Evolutionary conservation across 2,888 invertebrate species (phyloP), one percentile per base, ranked within the genome.

Genomic region (Melangyna quadrimaculata): DNA sequence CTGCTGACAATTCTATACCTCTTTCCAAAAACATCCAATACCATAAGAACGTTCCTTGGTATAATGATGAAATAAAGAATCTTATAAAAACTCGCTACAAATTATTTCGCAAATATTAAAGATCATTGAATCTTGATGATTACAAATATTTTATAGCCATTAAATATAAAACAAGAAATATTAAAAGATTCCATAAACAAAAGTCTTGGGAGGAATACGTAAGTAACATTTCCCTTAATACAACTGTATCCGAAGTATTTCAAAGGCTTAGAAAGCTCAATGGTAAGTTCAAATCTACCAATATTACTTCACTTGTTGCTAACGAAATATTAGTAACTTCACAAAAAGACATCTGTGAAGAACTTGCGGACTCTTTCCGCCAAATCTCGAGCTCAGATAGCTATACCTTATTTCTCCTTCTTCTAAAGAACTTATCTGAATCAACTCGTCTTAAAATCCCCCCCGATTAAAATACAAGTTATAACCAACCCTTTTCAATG

Each of bases 401-500:
- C 14, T 55, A 57, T 57, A 19, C 57, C 10, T 4, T 17, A 32
- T 35, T 17, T 32, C 24, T 57, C 19, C 57, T 32, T 32, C 6
- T 17, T 57, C 19, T 35, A 10, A 57, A 57, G 35, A 57, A 57
- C 8, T 4, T 57, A 19, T 32, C 57, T 19, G 57, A 57, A 57
- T 57, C 9, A 3, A 57, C 32, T 35, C 4, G 12, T 19, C 35
- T 59, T 37, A 19, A 35, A 37, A 59, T 59, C 1, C 29, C 35
- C 37, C 59, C 59, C 22, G 59, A 59, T 59, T 37, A 59, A 37
- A 14, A 3, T 7, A 37, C 14, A 22, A 59, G 22, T 59, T 59
- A 37, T 37, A 59, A 37, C 9, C 19, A 59, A 37, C n/a, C 61
- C 61, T 61, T 61, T 61, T 61, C 40, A 40, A 40, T 61, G 3